Evolutionary conservation across 1,140 invertebrate species (phyloP), one percentile per base, ranked within the genome.

Genomic region (Drosophila setifemur): DNA sequence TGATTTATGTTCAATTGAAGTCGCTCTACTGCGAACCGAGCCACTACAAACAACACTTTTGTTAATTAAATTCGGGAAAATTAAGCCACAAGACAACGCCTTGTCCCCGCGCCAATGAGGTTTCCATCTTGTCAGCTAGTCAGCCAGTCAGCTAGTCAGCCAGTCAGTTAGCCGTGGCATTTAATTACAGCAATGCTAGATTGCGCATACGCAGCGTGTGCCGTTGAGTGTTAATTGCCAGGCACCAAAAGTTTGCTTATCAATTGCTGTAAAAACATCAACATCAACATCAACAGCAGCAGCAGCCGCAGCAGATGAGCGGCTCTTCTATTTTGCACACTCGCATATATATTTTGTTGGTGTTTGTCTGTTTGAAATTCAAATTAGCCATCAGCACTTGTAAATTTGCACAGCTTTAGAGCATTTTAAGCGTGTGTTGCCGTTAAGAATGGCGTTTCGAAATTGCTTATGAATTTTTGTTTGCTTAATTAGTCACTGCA

Each of bases 341-440:
- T 31, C 44, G 25, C 40, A 43, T 70, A 35, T 43, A 48, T 48
- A 28, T 40, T 42, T 16, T 37, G 18, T 49, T 14, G 16, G 37
- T 61, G 43, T 58, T 53, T 64, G 67, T 29, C 77, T 82, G 58
- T 82, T 83, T 83, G 81, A 83, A 83, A 85, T 83, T 85, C 79
- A 85, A 83, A 83, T 83, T 83, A 83, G 79, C 78, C 79, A 83
- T 83, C 70, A 72, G 79, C 74, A 79, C 74, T 71, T 72, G 66
- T 73, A 85, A 85, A 85, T 85, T 85, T 83, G 79, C 79, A 83
- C 86, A 74, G 74, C 74, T 78, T 77, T 58, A 78, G 64, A 66
- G 73, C 73, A 73, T 73, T 73, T 66, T 49, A 57, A 78, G 66
- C 70, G 35, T 53, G 35, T 70, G 69, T 48, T 40, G 61, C 25